Evolutionary conservation across 2,113 vertebrate species (phyloP), one percentile per base, ranked within the genome.

Genomic region (Pandion haliaetus): DNA sequence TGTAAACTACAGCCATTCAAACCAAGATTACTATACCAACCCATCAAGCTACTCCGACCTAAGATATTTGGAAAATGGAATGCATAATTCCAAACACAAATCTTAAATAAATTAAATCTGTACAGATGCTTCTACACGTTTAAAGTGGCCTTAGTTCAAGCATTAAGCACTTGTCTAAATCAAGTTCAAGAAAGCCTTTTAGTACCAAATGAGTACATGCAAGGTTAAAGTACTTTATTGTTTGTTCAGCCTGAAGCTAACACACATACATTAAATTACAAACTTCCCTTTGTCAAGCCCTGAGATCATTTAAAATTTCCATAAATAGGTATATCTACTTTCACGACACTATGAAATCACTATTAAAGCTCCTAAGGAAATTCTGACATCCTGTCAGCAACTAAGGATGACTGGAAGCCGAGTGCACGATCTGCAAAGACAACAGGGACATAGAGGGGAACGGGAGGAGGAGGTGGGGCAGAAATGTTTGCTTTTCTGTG

Each of bases 1-100:
- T 77, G 73, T 85, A 88, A 97, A 96, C 89, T 82, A 66, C 58
- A 89, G 86, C 74, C 94, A 95, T 93, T 95, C 89, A 95, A 95
- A 82, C 14, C 45, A 38, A 91, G 91, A 95, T 95, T 94, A 95
- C 91, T 91, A 65, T 34, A 70, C 59, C 61, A 63, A 94, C 63
- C 87, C 88, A 70, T 72, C 82, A 91, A 91, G 57, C 88, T 95
- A 72, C 76, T 95, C 36, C 2, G 4, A 86, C 12, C 66, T 42
- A 88, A 88, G 55, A 44, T 66, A 92, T 65, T 45, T 86, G 49
- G 58, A 62, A 95, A 92, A 83, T 26, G 17, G 42, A 92, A 92
- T 54, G 49, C 42, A 24, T 34, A 21, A 86, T 58, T 86, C 42
- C 45, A 92, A 90, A 90, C 57, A 66, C 28, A 90, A 49, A 73